Percentiles rank a stretch among this genome's conserved stretches.
phyloP scores from a whole-genome alignment of 2,797 vertebrate genomes.

The Squalus acanthias region DNA sequence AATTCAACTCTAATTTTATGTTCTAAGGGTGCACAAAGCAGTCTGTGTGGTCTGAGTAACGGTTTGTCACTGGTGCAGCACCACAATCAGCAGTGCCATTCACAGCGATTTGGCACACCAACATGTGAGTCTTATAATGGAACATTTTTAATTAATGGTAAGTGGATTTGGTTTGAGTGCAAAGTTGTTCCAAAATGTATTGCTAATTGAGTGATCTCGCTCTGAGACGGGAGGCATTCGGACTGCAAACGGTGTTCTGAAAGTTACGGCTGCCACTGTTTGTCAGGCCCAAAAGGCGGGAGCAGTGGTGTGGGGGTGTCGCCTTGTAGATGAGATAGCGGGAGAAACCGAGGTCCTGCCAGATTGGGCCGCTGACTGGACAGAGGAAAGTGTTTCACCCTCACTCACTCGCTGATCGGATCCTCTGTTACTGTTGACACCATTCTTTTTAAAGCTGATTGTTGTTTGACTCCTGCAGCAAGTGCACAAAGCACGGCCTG shows the following conservation, averaged over 20 bases:
- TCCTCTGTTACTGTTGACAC: background rate
- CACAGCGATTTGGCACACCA: slow-evolving; percentile 16
- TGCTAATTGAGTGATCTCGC: background rate
- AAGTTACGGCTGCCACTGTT: background rate
- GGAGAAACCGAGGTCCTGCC: too few species aligned
- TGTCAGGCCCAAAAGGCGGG: background rate
- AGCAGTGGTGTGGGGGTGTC: too few species aligned
- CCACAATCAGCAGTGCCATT: slow-evolving; percentile 13
- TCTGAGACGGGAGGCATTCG: background rate
- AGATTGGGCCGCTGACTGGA: background rate
- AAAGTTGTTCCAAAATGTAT: background rate
- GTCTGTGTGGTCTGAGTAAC: slow-evolving; percentile 29
- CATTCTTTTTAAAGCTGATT: background rate
- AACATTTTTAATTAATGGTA: background rate
- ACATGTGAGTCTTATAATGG: background rate
- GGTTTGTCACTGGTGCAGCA: slow-evolving; percentile 9
- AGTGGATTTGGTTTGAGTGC: slow-evolving; percentile 21
- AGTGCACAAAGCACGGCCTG: background rate
- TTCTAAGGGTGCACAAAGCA: slow-evolving; percentile 25
- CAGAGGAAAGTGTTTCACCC: background rate
- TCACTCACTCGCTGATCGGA: background rate
- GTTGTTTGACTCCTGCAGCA: background rate
- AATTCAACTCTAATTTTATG: slow-evolving; percentile 33
- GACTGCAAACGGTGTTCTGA: background rate
- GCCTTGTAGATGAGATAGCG: background rate